These are phyloP conservation scores for Anomalospiza imberbis DNA, from an alignment of 2,797 vertebrate species.

Conservation along the genomic window DNA sequence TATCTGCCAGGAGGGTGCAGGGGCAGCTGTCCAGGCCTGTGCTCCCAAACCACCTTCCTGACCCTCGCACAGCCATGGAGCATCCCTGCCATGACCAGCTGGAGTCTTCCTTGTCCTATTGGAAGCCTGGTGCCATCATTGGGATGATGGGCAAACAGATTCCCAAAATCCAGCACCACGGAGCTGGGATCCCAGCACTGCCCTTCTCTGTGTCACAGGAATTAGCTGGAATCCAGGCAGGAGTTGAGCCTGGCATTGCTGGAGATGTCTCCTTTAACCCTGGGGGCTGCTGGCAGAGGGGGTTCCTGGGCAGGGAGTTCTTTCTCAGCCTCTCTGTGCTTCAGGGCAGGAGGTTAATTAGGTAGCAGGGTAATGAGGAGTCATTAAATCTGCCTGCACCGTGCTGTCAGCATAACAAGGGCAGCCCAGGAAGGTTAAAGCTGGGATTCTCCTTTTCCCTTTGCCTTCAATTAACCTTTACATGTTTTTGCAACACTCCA, in stretches of 20 bases:
- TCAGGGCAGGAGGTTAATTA: slow-evolving; percentile 68
- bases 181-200: not conserved
- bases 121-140: not conserved
- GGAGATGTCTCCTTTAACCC: not conserved
- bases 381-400: slow-evolving; percentile 54
- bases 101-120: not conserved
- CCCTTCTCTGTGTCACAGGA: not conserved
- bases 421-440: slow-evolving; percentile 27
- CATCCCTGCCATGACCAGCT: rapidly evolving
- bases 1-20: not conserved
- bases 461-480: slow-evolving; percentile 68
- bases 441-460: slow-evolving; percentile 19
- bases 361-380: slow-evolving; percentile 52
- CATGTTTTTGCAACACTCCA: not conserved
- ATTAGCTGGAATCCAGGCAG: not conserved
- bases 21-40: not conserved
- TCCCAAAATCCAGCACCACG: rapidly evolving
- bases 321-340: slow-evolving; percentile 3
- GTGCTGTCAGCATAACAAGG: slow-evolving; percentile 47
- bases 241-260: not conserved
- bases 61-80: not conserved
- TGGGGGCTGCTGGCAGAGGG: not conserved
- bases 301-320: slow-evolving; percentile 4
- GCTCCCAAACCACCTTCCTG: not conserved
- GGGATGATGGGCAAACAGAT: not conserved